Conservation (phyloP, 2,888 invertebrate species). For the Diarsia mendica region DNA sequence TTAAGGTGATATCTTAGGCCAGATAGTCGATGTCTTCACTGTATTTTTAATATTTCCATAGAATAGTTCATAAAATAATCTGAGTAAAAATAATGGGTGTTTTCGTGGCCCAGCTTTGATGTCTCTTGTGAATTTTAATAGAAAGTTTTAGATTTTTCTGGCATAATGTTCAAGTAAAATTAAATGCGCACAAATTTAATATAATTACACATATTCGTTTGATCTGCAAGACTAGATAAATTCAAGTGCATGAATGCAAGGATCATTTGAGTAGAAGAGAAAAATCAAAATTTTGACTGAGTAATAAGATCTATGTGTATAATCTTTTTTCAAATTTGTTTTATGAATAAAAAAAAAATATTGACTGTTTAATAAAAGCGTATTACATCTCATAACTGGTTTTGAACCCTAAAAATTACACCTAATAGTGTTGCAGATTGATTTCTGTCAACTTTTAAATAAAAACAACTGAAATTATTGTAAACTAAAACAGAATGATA, state of each 20-base stretch:
- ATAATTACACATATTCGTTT: constrained; percentile 10
- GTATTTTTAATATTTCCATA: constrained; percentile 87
- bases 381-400: background rate
- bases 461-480: background rate
- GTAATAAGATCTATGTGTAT: background rate
- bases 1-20: constrained; percentile 82
- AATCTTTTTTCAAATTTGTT: background rate
- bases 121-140: constrained; percentile 52
- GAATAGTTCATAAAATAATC: constrained; percentile 74
- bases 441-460: background rate
- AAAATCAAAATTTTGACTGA: constrained; percentile 25
- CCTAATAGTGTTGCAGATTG: background rate
- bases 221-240: constrained; percentile 1
- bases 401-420: background rate
- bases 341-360: background rate
- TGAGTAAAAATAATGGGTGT: constrained; percentile 56
- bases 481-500: constrained; percentile 3
- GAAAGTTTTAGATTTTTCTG: constrained; percentile 3
- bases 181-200: constrained; percentile 70
- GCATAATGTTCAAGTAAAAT: constrained; percentile 38
- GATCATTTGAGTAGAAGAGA: background rate
- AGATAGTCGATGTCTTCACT: constrained; percentile 87
- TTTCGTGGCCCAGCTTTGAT: constrained; percentile 68
- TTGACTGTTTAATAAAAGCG: constrained; percentile 3
- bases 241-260: constrained; percentile 5